A percentile compares a stretch with the other conserved stretches of the same genome.
These are phyloP conservation scores for Elephantulus edwardii DNA, from an alignment of 2,113 vertebrate species.

Conservation along the genomic window DNA sequence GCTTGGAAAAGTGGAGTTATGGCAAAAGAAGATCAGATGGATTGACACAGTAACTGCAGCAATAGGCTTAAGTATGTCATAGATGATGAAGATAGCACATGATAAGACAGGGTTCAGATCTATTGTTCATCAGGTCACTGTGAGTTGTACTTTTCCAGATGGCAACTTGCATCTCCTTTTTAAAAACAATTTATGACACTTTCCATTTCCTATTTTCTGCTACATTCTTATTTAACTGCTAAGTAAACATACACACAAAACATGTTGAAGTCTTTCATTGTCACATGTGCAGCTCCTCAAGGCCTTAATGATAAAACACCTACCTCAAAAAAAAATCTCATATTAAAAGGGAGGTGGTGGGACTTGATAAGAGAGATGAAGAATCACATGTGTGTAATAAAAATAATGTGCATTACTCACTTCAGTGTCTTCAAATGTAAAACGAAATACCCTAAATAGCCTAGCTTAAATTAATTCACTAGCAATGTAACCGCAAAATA, in stretches of 20 bases:
- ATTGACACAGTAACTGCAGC: no score
- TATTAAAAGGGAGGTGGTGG: not conserved
- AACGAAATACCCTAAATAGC: not conserved
- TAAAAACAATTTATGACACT: not conserved
- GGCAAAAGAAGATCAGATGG: no score
- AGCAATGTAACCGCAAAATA: not conserved
- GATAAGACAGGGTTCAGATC: no score
- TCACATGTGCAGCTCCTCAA: not conserved
- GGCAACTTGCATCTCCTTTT: not conserved
- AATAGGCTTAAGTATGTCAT: no score
- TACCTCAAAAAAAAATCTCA: not conserved
- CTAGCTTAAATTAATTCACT: not conserved
- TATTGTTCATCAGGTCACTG: no score
- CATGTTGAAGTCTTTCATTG: not conserved
- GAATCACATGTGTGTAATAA: not conserved
- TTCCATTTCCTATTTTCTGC: constrained; percentile 3
- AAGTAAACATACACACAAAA: constrained; percentile 14
- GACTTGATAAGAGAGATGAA: not conserved
- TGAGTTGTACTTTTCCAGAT: no score
- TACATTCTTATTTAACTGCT: constrained; percentile 3
- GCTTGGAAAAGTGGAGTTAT: no score
- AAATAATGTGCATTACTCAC: not conserved
- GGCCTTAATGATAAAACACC: not conserved
- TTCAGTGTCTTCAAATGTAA: not conserved
- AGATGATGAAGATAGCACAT: no score